These are phyloP conservation scores for Drosophila parabipectinata DNA, from an alignment of 1,140 invertebrate species.

Conservation along the genomic window DNA sequence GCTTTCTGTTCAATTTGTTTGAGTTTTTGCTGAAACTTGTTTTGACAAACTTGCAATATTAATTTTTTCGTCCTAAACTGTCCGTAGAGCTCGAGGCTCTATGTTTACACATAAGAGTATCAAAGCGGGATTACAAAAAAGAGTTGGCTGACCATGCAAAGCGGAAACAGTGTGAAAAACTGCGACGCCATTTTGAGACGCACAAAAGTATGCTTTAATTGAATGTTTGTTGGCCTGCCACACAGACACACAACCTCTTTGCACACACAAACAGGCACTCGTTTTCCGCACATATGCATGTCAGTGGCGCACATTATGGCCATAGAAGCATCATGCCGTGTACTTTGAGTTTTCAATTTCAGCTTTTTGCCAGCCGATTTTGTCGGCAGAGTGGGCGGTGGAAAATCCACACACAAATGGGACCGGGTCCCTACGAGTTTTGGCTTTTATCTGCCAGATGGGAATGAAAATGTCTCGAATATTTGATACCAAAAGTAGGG, in stretches of 20 bases:
- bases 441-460: constrained; percentile 9
- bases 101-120: not conserved
- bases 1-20: not conserved
- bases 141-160: constrained; percentile 40
- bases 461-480: not conserved
- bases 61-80: not conserved
- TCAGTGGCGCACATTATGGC: constrained; percentile 64
- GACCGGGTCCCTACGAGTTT: constrained; percentile 32
- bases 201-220: constrained; percentile 79
- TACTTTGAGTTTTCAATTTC: constrained; percentile 80
- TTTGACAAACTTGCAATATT: not conserved
- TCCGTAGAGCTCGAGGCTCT: not conserved
- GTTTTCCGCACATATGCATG: constrained; percentile 69
- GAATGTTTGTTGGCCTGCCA: constrained; percentile 62
- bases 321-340: constrained; percentile 55
- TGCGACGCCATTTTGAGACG: constrained; percentile 63
- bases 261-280: not conserved
- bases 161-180: constrained; percentile 55
- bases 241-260: constrained; percentile 21
- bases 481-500: not conserved
- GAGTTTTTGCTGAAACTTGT: not conserved
- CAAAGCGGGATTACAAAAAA: constrained; percentile 3
- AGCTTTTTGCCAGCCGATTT: constrained; percentile 51
- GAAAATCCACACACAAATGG: constrained; percentile 13
- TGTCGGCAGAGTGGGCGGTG: constrained; percentile 7